A percentile compares a stretch with the other conserved stretches of the same genome.
Evolutionary conservation across 2,113 vertebrate species (phyloP).

Genomic region (Tichodroma muraria): DNA sequence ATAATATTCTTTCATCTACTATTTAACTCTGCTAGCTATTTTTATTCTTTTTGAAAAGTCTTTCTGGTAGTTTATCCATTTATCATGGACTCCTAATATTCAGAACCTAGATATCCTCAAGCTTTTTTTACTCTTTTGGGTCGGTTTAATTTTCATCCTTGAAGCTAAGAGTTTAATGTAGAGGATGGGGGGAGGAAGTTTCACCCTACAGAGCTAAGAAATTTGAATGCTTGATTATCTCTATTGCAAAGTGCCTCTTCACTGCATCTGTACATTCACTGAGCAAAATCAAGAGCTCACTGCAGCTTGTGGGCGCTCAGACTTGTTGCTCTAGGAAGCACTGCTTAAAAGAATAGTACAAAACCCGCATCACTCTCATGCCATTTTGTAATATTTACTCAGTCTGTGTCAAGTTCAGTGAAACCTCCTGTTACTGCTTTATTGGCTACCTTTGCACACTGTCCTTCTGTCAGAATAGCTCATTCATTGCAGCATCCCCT

Average conservation of each 20-base stretch:
- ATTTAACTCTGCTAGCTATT: not conserved
- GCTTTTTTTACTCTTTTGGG: not conserved
- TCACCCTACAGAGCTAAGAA: not conserved
- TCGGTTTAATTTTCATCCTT: not conserved
- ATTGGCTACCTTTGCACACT: not conserved
- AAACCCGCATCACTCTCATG: not conserved
- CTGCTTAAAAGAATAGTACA: not conserved
- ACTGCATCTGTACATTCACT: not conserved
- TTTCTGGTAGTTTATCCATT: constrained; percentile 9
- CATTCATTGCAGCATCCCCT: not conserved
- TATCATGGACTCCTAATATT: not conserved
- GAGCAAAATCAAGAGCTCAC: not conserved
- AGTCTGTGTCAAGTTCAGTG: not conserved
- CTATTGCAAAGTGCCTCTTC: not conserved
- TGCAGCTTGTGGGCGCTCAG: not conserved
- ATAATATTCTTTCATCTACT: constrained; percentile 21
- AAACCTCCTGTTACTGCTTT: not conserved
- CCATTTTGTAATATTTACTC: not conserved
- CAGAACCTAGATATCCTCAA: not conserved
- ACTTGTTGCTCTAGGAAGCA: not conserved
- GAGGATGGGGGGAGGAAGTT: not conserved
- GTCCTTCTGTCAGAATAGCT: not conserved
- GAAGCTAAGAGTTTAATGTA: not conserved
- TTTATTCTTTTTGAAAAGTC: constrained; percentile 2
- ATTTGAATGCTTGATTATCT: not conserved